phyloP scores from a whole-genome alignment of 1,140 invertebrate species.

The Penaeus japonicus region DNA sequence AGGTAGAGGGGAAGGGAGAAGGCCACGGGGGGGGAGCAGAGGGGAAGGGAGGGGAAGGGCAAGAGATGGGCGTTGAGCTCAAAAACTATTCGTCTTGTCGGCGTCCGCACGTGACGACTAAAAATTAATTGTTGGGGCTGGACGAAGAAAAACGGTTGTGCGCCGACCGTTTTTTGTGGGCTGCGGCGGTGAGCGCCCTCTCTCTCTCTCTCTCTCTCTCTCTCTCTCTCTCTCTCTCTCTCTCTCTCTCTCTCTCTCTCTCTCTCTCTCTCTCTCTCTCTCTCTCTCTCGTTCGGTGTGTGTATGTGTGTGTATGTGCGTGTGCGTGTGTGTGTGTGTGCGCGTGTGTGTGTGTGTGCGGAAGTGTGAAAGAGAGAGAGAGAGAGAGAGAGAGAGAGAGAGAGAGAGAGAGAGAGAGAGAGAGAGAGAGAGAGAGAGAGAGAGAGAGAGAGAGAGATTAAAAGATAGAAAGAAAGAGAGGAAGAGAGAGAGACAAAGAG shows the following conservation, averaged over 20 bases:
- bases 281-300: conserved; percentile 34
- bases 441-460: background rate
- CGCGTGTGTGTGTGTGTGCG: background rate
- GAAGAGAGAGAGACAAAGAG: too few species aligned
- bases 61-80: conserved; percentile 61
- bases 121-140: conserved; percentile 2
- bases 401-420: too few species aligned
- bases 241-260: too few species aligned
- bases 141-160: background rate
- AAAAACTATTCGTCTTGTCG: background rate
- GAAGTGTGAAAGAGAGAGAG: background rate
- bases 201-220: too few species aligned
- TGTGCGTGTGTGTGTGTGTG: background rate
- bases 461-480: too few species aligned
- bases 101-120: background rate
- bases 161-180: background rate
- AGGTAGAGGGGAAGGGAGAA: background rate
- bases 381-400: background rate
- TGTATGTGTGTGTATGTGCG: conserved; percentile 39
- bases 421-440: background rate
- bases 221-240: too few species aligned
- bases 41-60: conserved; percentile 58
- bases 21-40: conserved; percentile 44
- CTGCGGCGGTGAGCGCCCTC: too few species aligned
- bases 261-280: too few species aligned